phyloP scores from a whole-genome alignment of 2,797 vertebrate genomes.

The Enteromius unitaeniatus region DNA sequence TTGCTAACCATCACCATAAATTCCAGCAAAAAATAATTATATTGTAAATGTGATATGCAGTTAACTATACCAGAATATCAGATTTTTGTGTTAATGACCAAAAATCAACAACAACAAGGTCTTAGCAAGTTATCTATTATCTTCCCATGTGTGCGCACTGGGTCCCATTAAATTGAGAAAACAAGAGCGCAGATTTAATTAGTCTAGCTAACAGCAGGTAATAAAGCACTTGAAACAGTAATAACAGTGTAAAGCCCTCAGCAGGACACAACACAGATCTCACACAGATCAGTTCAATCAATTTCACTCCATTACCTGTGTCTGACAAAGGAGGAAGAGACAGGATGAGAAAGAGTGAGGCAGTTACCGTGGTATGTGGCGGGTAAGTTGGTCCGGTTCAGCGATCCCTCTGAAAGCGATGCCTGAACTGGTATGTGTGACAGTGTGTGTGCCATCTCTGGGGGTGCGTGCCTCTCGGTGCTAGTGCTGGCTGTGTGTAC shows the following conservation, averaged over 20 bases:
- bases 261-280: constrained; percentile 31
- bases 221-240: constrained; percentile 34
- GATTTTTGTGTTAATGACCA: background rate
- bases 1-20: background rate
- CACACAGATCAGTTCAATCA: constrained; percentile 24
- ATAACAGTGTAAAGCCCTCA: constrained; percentile 40
- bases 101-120: background rate
- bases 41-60: background rate
- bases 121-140: background rate
- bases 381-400: constrained; percentile 61
- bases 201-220: constrained; percentile 15
- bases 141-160: constrained; percentile 2
- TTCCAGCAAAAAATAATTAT: background rate
- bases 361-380: constrained; percentile 68
- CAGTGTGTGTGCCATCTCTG: constrained; percentile 34
- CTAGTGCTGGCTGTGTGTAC: constrained; percentile 69
- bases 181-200: constrained; percentile 38
- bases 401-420: constrained; percentile 55
- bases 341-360: background rate
- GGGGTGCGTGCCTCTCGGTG: constrained; percentile 38
- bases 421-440: constrained; percentile 52
- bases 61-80: background rate
- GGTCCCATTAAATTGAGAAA: constrained; percentile 2
- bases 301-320: constrained; percentile 18
- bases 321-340: background rate